phyloP scores from a whole-genome alignment of 2,797 vertebrate genomes.

The Characodon lateralis region DNA sequence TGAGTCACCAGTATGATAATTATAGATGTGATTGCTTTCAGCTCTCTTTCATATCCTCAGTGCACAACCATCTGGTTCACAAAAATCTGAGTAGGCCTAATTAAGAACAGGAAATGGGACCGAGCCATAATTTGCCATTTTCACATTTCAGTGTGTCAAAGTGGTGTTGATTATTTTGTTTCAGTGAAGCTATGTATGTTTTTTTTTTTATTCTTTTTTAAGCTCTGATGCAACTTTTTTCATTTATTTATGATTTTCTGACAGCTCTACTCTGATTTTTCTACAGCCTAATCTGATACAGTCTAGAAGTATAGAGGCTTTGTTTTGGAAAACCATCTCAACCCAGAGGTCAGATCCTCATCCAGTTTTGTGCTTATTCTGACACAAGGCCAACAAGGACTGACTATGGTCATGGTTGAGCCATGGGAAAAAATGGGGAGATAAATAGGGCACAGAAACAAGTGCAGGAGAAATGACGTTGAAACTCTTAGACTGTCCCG shows the following conservation, averaged over 20 bases:
- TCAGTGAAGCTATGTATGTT: not conserved
- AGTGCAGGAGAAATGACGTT: slow-evolving; percentile 14
- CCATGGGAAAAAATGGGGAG: slow-evolving; percentile 53
- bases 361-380: slow-evolving; percentile 57
- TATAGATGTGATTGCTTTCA: slow-evolving; percentile 20
- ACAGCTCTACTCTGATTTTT: slow-evolving; percentile 1
- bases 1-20: slow-evolving; percentile 18
- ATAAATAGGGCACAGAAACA: slow-evolving; percentile 46
- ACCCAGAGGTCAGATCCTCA: slow-evolving; percentile 46
- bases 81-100: not conserved
- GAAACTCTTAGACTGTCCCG: slow-evolving; percentile 12
- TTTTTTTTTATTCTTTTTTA: not conserved
- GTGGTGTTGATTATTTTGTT: slow-evolving; percentile 9
- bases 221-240: not conserved
- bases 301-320: slow-evolving; percentile 41
- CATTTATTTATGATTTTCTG: slow-evolving; percentile 1
- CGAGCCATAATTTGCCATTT: not conserved
- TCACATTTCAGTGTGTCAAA: not conserved
- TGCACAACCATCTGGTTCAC: not conserved
- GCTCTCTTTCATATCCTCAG: not conserved
- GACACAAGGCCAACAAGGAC: slow-evolving; percentile 51
- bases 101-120: not conserved
- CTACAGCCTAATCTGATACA: slow-evolving; percentile 44
- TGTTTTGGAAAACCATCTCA: slow-evolving; percentile 70
- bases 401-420: slow-evolving; percentile 40